Percentiles rank a stretch among this genome's conserved stretches.
Conservation (phyloP, 2,797 vertebrate genomes). For the Necrosyrtes monachus region DNA sequence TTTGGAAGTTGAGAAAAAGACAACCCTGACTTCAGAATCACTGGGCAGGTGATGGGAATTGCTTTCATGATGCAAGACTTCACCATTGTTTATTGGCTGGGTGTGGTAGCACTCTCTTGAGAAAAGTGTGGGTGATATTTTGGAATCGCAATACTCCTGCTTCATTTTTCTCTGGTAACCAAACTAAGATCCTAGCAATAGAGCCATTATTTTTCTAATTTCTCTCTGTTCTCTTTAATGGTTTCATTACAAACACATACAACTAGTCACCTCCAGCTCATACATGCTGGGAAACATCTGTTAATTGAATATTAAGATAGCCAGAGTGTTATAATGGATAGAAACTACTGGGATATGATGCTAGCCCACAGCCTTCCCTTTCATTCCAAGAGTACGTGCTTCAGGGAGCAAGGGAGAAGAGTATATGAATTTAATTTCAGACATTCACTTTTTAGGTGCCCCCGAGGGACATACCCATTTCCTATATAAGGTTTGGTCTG, state of each 20-base stretch:
- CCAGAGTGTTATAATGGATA: slow-evolving; percentile 8
- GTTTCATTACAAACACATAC: slow-evolving; percentile 16
- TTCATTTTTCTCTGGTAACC: background rate
- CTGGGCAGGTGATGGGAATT: background rate
- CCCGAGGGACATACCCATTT: slow-evolving; percentile 68
- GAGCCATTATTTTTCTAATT: background rate
- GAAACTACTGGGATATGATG: slow-evolving; percentile 45
- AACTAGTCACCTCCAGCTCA: slow-evolving; percentile 5
- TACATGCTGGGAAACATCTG: slow-evolving; percentile 40
- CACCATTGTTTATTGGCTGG: background rate
- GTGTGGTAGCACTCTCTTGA: background rate
- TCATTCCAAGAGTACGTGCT: slow-evolving; percentile 48
- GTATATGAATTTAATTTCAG: slow-evolving; percentile 70
- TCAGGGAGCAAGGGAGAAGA: slow-evolving; percentile 44
- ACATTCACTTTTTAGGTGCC: slow-evolving; percentile 72
- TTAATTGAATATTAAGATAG: slow-evolving; percentile 47
- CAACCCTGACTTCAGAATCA: background rate
- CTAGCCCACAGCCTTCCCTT: slow-evolving; percentile 29
- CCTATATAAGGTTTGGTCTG: slow-evolving; percentile 78
- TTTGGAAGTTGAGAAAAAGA: background rate
- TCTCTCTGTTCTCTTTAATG: slow-evolving; percentile 4
- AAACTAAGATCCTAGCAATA: background rate
- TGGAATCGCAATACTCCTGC: background rate
- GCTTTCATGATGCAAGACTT: background rate
- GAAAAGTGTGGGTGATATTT: slow-evolving; percentile 30